Base-by-base conservation (phyloP, 1,140 invertebrate genomes). In the Araneus ventricosus region DNA sequence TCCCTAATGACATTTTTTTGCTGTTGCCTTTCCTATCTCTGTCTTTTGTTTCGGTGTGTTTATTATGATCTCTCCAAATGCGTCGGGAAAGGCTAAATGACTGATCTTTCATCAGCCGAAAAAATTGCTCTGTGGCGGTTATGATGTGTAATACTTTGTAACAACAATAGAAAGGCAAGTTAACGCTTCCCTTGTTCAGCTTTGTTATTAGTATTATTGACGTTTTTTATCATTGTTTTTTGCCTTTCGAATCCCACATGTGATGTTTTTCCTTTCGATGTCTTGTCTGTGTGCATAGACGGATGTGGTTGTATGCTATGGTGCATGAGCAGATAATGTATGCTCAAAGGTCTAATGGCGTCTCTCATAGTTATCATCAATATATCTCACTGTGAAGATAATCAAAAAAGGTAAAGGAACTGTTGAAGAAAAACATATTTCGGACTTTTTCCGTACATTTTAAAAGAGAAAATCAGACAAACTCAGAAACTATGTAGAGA, bases 311-410 rank as follows among this genome's bases (percentile, higher is more conserved):
- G 30, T 20, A 37, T 5, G 70, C 17, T 20, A 75, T 75, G 70
- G 70, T 75, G 34, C 30, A 75, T 75, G 70, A 75, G 30, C 27
- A 75, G 67, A 34, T 75, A 75, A 75, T 75, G 67, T 75, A 75
- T 75, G 67, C 67, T 5, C 67, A 30, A 75, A 75, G 30, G 34
- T 27, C 34, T 75, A 75, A 75, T 75, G 17, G 34, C 70, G 30
- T 34, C 5, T 75, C 27, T 4, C 17, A 7, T 37, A 75, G 4
- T 37, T 75, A 75, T 75, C 67, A 34, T 8, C 30, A 14, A 67
- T 10, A 17, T 52, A 17, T n/a, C 7, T 20, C 7, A 63, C n/a
- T 22, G 59, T 22, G 20, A n/a, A 63, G 7, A 63, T 63, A 63
- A 17, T 57, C 17, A 57, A 17, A 10, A 17, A 57, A 17, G 52